Evolutionary conservation across 2,797 vertebrate species (phyloP).

Genomic region (Falco berigora): DNA sequence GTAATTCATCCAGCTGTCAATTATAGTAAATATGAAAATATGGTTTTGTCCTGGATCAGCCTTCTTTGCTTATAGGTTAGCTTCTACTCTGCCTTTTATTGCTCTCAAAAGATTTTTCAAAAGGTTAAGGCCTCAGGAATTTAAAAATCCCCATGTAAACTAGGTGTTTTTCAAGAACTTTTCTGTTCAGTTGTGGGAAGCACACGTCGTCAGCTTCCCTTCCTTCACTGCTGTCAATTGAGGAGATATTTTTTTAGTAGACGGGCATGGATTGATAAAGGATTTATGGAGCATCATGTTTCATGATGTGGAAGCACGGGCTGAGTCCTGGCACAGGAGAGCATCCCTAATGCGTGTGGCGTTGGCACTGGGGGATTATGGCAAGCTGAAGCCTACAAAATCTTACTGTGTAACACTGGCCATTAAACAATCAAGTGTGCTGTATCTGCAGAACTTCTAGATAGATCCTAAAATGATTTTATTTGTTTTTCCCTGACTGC

Average conservation of each 20-base stretch:
- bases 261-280: neutral
- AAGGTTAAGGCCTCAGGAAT: neutral
- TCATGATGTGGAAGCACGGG: neutral
- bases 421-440: neutral
- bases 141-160: neutral
- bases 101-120: conserved; percentile 31
- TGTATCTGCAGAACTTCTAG: neutral
- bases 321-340: neutral
- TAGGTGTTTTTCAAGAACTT: neutral
- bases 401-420: neutral
- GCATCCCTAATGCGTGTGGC: fast-evolving
- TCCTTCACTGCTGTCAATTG: neutral
- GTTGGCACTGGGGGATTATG: neutral
- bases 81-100: conserved; percentile 47
- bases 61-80: neutral
- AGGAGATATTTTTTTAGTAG: neutral
- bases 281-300: neutral
- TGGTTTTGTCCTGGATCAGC: conserved; percentile 54
- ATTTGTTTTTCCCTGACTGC: neutral
- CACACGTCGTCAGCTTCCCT: neutral
- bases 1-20: conserved; percentile 61
- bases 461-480: neutral
- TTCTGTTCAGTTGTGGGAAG: neutral
- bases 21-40: conserved; percentile 58
- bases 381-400: neutral